phyloP scores from a whole-genome alignment of 2,888 invertebrate genomes.

The Tenthredo livida region DNA sequence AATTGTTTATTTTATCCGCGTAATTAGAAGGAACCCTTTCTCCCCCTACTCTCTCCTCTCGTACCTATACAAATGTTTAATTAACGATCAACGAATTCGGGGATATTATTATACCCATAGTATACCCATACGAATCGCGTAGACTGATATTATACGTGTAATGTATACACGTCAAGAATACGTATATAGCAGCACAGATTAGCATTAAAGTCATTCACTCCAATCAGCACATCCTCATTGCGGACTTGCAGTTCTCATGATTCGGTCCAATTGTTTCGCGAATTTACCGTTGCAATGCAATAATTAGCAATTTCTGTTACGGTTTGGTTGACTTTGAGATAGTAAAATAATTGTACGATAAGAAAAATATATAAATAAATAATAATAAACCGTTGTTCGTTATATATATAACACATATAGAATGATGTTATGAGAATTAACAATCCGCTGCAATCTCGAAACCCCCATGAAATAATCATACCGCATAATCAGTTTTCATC shows the following conservation, averaged over 20 bases:
- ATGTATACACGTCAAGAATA: neutral
- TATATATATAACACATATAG: neutral
- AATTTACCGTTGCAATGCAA: slow-evolving; percentile 62
- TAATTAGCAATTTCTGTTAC: slow-evolving; percentile 11
- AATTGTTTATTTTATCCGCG: too few species aligned
- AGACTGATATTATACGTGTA: neutral
- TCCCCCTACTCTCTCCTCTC: neutral
- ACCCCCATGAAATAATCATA: neutral
- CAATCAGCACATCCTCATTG: slow-evolving; percentile 77
- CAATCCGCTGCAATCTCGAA: neutral
- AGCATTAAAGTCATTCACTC: slow-evolving; percentile 70
- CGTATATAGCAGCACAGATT: slow-evolving; percentile 22
- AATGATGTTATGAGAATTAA: neutral
- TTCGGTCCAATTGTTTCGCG: slow-evolving; percentile 70
- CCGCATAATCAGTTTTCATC: neutral
- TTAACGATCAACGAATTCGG: neutral
- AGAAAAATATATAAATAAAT: neutral
- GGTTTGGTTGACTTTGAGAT: neutral
- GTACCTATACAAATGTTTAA: neutral
- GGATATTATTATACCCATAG: too few species aligned
- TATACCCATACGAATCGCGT: neutral
- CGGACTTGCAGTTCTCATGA: slow-evolving; percentile 71
- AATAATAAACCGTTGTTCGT: neutral
- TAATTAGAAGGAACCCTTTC: neutral
- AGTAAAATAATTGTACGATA: neutral